phyloP scores from a whole-genome alignment of 2,797 vertebrate species.

The Sebastes wilsoni region DNA sequence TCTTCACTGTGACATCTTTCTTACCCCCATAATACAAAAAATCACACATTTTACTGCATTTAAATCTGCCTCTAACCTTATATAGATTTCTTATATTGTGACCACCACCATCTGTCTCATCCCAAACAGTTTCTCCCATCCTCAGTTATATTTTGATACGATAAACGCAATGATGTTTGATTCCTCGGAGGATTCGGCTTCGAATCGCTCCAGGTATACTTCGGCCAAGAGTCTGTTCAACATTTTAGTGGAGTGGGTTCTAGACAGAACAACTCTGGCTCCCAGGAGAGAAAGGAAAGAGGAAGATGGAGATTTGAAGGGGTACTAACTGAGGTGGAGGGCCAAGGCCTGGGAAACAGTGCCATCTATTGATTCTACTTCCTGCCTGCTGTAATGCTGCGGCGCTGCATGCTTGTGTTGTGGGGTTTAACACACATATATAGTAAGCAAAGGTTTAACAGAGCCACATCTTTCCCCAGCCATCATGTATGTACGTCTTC shows the following conservation, averaged over 20 bases:
- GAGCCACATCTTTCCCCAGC: not conserved
- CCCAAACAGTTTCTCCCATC: not conserved
- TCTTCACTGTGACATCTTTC: not conserved
- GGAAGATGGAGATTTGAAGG: constrained; percentile 5
- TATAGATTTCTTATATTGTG: not conserved
- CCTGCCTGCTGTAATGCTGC: not conserved
- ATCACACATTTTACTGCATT: not conserved
- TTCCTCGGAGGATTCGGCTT: constrained; percentile 14
- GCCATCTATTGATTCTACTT: constrained; percentile 73
- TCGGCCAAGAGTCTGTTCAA: constrained; percentile 51
- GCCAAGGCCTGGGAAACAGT: constrained; percentile 72
- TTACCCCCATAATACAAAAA: not conserved
- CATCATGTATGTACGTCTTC: not conserved
- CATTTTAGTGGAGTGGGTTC: constrained; percentile 50
- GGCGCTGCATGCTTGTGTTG: not conserved
- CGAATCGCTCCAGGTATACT: constrained; percentile 41
- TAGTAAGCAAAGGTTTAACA: not conserved
- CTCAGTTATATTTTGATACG: constrained; percentile 29
- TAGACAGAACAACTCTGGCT: constrained; percentile 45
- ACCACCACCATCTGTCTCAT: constrained; percentile 7
- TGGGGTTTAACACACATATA: not conserved
- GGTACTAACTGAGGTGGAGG: not conserved
- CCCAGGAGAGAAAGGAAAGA: constrained; percentile 11
- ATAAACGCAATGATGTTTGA: constrained; percentile 26
- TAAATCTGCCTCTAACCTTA: not conserved